Conservation (phyloP, 1,140 invertebrate species). For the Trichonephila clavata region DNA sequence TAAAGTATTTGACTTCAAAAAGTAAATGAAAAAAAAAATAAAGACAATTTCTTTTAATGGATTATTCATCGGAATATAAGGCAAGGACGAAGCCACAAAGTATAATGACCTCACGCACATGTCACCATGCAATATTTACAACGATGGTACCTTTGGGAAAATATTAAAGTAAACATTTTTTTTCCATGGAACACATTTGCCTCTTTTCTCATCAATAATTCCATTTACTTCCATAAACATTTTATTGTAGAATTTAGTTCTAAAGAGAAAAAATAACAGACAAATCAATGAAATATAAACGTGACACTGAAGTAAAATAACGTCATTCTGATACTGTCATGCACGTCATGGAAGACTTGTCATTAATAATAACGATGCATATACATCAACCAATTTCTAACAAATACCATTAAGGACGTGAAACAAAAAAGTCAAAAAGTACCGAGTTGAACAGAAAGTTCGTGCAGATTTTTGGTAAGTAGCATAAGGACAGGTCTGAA, state of each 20-base stretch:
- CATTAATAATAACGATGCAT: too few relatives aligned
- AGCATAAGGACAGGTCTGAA: too few relatives aligned
- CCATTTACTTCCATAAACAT: neutral
- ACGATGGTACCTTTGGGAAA: neutral
- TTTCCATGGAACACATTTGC: neutral
- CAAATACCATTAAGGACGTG: too few relatives aligned
- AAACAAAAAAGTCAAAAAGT: too few relatives aligned
- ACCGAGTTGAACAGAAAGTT: too few relatives aligned
- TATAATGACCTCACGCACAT: too few relatives aligned
- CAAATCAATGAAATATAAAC: neutral
- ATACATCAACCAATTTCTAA: too few relatives aligned
- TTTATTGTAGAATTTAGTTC: neutral
- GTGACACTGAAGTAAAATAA: neutral
- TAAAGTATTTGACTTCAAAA: too few relatives aligned
- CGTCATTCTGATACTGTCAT: too few relatives aligned
- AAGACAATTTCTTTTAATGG: neutral
- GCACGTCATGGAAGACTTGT: too few relatives aligned
- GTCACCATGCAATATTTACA: neutral
- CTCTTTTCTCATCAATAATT: neutral
- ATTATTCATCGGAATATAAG: neutral
- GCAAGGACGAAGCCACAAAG: neutral
- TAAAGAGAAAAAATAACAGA: neutral
- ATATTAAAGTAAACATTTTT: neutral
- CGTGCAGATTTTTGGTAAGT: too few relatives aligned
- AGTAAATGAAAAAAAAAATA: neutral